Base-by-base conservation (phyloP, 2,113 vertebrate genomes). In the Elanus axillaris region DNA sequence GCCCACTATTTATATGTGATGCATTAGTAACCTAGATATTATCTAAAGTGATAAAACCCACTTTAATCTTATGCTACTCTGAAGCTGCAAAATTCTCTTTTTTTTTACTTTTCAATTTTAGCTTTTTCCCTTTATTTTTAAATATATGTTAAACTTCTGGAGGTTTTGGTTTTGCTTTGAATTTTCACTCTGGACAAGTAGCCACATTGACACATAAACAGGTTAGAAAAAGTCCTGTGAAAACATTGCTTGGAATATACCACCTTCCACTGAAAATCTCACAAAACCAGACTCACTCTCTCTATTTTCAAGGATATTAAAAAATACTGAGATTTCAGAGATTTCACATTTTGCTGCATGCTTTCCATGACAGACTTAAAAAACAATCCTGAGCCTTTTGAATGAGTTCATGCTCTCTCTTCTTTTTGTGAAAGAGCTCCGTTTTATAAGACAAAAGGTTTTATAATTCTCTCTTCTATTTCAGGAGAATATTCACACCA, bases 401-500 rank as follows among this genome's bases (percentile, higher is more conserved):
- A 85, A 72, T 72, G 29, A 85, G 40, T 72, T 67, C 80, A 88
- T 0, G 2, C 11, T 62, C 31, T 59, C 78, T 90, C 58, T 92
- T 90, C 58, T 73, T 79, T 53, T 59, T 80, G 42, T 66, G 81
- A 77, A 88, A 93, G 55, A 83, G 40, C 13, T 94, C 75, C 22
- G 55, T 94, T 90, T 93, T 62, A 13, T 86, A 86, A 96, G 88
- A 94, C 81, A 90, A 93, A 95, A 90, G 53, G 58, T 87, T 92
- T 92, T 93, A 74, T 86, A 92, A 88, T 83, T 93, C 82, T 75
- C 66, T 83, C 36, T 92, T 94, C 94, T 96, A 92, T 94, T 96
- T 95, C 75, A 94, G 82, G 88, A 79, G 47, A 88, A 93, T 63
- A 52, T 77, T 96, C 92, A 42, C 47, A 66, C 85, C 48, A 94